Evolutionary conservation across 2,113 vertebrate species (phyloP).

Genomic region (Chionis minor): DNA sequence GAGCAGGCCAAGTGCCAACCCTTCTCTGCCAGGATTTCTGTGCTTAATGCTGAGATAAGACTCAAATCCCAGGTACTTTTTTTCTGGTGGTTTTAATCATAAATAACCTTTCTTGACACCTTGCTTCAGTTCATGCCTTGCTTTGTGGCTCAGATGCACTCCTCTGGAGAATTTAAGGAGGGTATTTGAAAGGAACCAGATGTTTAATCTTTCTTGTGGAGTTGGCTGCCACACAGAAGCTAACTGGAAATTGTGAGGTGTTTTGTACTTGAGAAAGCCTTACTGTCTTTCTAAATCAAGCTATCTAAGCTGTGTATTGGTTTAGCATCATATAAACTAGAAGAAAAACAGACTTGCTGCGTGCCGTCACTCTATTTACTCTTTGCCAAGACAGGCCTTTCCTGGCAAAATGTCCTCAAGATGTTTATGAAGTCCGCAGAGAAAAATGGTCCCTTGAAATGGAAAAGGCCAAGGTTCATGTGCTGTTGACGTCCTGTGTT

Average conservation of each 20-base stretch:
- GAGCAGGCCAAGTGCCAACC: not conserved
- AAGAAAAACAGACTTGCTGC: not conserved
- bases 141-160: not conserved
- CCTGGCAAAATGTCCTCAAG: not conserved
- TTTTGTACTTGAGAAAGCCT: not conserved
- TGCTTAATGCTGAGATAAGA: slow-evolving; percentile 10
- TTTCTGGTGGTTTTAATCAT: not conserved
- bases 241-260: slow-evolving; percentile 39
- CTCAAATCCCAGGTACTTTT: not conserved
- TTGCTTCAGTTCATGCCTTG: slow-evolving; percentile 18
- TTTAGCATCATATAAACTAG: not conserved
- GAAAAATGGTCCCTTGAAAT: not conserved
- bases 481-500: not conserved
- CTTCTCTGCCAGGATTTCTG: not conserved
- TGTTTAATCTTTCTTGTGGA: slow-evolving; percentile 47
- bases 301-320: not conserved
- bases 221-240: slow-evolving; percentile 44
- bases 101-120: slow-evolving; percentile 10
- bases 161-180: slow-evolving; percentile 12
- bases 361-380: not conserved
- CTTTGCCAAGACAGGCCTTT: not conserved
- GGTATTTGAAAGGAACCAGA: slow-evolving; percentile 38
- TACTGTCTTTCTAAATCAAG: slow-evolving; percentile 18
- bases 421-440: not conserved
- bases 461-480: not conserved